Evolutionary conservation across 2,113 vertebrate species (phyloP).

Genomic region (Gymnarchus niloticus): DNA sequence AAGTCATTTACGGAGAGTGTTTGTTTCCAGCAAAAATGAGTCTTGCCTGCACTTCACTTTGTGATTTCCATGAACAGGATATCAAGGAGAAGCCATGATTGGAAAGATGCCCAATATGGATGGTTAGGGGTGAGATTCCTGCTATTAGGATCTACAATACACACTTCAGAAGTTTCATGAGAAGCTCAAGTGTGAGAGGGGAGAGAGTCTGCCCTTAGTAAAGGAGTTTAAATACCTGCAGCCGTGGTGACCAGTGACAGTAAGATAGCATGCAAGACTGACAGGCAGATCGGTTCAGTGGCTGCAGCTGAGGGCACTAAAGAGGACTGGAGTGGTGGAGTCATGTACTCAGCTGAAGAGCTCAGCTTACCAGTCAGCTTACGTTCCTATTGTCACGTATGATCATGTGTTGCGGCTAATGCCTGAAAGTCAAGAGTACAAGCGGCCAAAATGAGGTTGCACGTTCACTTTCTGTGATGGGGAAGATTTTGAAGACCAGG

Average conservation of each 20-base stretch:
- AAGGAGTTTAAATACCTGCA: too few species aligned
- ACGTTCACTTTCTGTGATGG: background rate
- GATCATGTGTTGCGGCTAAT: background rate
- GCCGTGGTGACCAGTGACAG: too few species aligned
- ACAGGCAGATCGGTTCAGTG: too few species aligned
- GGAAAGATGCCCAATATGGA: background rate
- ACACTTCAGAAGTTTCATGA: too few species aligned
- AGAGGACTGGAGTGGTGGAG: too few species aligned
- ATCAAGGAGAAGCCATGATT: background rate
- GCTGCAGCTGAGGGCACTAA: too few species aligned
- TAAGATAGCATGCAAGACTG: too few species aligned
- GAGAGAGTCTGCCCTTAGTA: background rate
- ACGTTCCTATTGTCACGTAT: background rate
- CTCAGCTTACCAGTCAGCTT: background rate
- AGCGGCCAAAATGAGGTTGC: background rate
- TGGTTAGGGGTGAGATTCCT: conserved; percentile 1
- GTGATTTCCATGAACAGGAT: conserved; percentile 6
- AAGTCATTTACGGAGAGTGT: background rate
- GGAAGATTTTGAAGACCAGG: background rate
- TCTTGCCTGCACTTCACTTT: background rate
- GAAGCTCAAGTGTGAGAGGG: too few species aligned
- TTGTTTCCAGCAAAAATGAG: background rate
- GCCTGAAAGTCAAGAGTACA: background rate
- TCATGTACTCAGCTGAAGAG: too few species aligned
- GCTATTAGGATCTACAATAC: background rate